Conservation (phyloP, 2,888 invertebrate genomes). For the Oscheius myriophilus region DNA sequence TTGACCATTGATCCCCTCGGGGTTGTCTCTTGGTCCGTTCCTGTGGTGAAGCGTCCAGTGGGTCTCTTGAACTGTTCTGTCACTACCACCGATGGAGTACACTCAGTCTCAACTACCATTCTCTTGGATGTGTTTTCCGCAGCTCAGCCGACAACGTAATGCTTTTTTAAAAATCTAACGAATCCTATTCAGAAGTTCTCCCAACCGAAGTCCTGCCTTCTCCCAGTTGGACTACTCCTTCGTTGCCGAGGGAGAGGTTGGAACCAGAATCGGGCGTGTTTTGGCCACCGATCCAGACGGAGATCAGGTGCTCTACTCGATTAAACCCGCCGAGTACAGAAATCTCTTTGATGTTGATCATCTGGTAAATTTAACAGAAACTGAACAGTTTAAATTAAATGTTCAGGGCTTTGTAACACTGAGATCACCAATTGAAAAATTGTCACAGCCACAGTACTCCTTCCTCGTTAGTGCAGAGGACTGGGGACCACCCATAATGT, state of each 20-base stretch:
- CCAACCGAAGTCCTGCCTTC: slow-evolving; percentile 25
- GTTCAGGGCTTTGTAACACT: slow-evolving; percentile 24
- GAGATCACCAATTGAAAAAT: slow-evolving; percentile 12
- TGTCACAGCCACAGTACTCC: slow-evolving; percentile 41
- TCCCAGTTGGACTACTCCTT: slow-evolving; percentile 28
- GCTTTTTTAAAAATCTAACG: background rate
- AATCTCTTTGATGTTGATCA: slow-evolving; percentile 55
- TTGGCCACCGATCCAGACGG: slow-evolving; percentile 42
- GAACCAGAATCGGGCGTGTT: slow-evolving; percentile 37
- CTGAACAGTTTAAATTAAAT: background rate
- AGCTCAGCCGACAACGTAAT: slow-evolving; percentile 24
- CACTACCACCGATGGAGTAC: slow-evolving; percentile 37
- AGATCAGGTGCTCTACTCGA: slow-evolving; percentile 38
- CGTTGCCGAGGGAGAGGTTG: slow-evolving; percentile 24
- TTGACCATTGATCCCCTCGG: slow-evolving; percentile 39
- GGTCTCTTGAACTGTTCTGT: slow-evolving; percentile 36
- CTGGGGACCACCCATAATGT: slow-evolving; percentile 41
- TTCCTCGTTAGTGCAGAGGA: slow-evolving; percentile 54
- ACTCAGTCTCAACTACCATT: slow-evolving; percentile 26
- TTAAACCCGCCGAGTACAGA: slow-evolving; percentile 58
- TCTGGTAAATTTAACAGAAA: slow-evolving; percentile 25
- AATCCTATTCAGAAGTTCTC: slow-evolving; percentile 1
- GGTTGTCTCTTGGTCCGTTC: slow-evolving; percentile 32
- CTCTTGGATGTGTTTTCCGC: slow-evolving; percentile 23
- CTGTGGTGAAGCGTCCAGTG: slow-evolving; percentile 6